A percentile compares a stretch with the other conserved stretches of the same genome.
Conservation (phyloP, 2,888 invertebrate species). For the Luffia ferchaultella region DNA sequence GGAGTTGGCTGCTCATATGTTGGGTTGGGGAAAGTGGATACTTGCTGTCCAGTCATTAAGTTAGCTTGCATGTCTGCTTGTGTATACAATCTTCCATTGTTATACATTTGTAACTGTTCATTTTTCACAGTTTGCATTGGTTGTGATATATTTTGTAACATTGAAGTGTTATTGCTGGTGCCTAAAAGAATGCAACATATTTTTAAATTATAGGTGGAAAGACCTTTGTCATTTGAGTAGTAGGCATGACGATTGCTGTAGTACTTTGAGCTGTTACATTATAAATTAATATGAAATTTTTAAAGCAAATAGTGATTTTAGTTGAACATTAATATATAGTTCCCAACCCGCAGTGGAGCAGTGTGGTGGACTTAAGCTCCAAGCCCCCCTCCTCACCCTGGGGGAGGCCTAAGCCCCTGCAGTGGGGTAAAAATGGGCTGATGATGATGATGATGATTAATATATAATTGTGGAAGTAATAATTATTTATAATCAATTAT, state of each 20-base stretch:
- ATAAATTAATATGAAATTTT: conserved; percentile 36
- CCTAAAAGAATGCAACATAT: conserved; percentile 26
- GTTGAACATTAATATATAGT: too few relatives aligned
- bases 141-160: conserved; percentile 26
- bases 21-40: conserved; percentile 35
- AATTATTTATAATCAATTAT: too few relatives aligned
- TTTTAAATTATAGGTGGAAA: neutral
- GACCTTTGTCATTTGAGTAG: conserved; percentile 54
- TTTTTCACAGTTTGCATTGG: conserved; percentile 41
- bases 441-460: too few relatives aligned
- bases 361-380: too few relatives aligned
- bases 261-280: conserved; percentile 28
- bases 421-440: too few relatives aligned
- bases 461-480: too few relatives aligned
- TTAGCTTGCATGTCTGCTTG: conserved; percentile 39
- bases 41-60: conserved; percentile 37
- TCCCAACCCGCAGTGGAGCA: too few relatives aligned
- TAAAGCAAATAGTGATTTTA: too few relatives aligned
- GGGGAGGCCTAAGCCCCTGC: too few relatives aligned
- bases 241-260: conserved; percentile 40
- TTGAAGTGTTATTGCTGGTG: conserved; percentile 48
- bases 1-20: conserved; percentile 19
- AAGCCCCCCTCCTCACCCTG: too few relatives aligned
- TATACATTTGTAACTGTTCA: conserved; percentile 43
- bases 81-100: conserved; percentile 36